Percentiles rank a stretch among this genome's conserved stretches.
Conservation (phyloP, 1,140 invertebrate genomes). For the Bombyx mandarina region DNA sequence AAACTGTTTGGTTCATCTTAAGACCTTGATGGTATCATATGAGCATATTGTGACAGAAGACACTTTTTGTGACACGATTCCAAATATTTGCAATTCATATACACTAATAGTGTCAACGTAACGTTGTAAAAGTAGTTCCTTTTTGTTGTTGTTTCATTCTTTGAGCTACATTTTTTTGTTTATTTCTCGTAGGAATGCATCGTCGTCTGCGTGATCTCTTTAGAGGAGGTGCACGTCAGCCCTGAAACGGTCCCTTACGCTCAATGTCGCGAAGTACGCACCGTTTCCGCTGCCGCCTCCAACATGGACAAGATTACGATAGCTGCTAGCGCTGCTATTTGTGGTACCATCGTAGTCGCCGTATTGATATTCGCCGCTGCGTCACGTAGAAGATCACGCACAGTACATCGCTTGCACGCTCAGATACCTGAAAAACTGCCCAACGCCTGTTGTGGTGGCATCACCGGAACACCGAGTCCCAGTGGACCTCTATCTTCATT, state of each 20-base stretch:
- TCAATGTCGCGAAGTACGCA: constrained; percentile 91
- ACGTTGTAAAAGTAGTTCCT: no score
- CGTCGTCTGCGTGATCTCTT: constrained; percentile 90
- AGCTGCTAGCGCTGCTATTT: constrained; percentile 92
- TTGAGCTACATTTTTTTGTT: background rate
- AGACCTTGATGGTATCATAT: no score
- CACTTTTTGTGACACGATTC: no score
- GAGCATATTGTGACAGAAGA: no score
- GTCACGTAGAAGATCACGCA: constrained; percentile 80
- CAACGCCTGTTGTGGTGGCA: constrained; percentile 80
- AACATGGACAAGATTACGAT: constrained; percentile 97
- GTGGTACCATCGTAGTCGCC: constrained; percentile 90
- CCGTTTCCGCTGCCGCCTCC: constrained; percentile 82
- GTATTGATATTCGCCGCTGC: constrained; percentile 90
- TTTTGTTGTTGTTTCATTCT: no score
- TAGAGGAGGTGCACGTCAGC: constrained; percentile 88
- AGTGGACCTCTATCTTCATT: constrained; percentile 85
- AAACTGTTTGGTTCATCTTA: no score
- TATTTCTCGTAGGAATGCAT: constrained; percentile 83
- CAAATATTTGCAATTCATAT: no score
- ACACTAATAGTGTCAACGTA: no score
- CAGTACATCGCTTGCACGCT: constrained; percentile 80
- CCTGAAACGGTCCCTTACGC: constrained; percentile 87
- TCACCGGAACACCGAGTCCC: constrained; percentile 80
- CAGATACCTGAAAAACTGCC: constrained; percentile 76